phyloP scores from a whole-genome alignment of 2,113 vertebrate species.

The Mixornis gularis region DNA sequence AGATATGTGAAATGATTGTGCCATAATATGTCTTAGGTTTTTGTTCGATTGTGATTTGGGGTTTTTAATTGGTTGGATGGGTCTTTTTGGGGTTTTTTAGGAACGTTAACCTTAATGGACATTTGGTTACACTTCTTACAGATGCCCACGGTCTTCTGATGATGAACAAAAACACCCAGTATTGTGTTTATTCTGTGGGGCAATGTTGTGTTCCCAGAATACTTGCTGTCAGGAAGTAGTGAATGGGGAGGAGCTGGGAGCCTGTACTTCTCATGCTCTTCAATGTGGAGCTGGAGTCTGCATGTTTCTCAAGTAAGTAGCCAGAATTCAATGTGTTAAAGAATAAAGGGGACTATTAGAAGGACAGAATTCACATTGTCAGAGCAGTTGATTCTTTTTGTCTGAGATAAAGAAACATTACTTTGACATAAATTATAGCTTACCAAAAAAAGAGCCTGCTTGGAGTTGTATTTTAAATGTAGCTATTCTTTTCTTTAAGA shows the following conservation, averaged over 20 bases:
- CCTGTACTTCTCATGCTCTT: constrained; percentile 90
- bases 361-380: not conserved
- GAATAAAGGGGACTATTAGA: not conserved
- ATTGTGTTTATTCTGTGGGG: constrained; percentile 92
- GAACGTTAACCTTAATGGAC: not conserved
- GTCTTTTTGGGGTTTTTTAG: not conserved
- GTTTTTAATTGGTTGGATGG: not conserved
- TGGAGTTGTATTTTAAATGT: not conserved
- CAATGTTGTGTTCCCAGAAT: constrained; percentile 92
- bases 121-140: constrained; percentile 42
- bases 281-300: constrained; percentile 93
- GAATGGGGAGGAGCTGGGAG: constrained; percentile 89
- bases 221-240: constrained; percentile 88
- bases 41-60: not conserved
- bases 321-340: not conserved
- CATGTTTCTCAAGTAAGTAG: constrained; percentile 90
- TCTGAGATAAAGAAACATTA: not conserved
- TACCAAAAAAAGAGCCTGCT: not conserved
- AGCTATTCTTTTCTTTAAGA: constrained; percentile 68
- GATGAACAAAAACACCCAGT: constrained; percentile 92
- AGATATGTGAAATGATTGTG: not conserved
- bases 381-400: not conserved
- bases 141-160: constrained; percentile 89
- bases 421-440: not conserved
- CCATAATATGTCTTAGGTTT: not conserved